These are phyloP conservation scores for Dioctria linearis DNA, from an alignment of 2,888 invertebrate genomes.

Conservation along the genomic window DNA sequence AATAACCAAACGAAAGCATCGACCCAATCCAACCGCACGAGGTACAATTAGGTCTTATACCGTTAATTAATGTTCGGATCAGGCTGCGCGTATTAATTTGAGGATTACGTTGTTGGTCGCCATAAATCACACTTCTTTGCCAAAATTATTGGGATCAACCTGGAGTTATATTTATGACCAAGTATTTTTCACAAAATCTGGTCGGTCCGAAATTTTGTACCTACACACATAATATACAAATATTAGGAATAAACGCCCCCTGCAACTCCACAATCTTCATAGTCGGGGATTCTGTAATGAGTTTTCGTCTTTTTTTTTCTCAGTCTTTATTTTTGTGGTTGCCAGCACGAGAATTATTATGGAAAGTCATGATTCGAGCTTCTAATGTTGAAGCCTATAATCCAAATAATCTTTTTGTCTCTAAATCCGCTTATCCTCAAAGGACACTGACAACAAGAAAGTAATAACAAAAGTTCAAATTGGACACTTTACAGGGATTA, in stretches of 20 bases:
- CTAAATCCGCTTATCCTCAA: conserved; percentile 51
- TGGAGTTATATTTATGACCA: conserved; percentile 41
- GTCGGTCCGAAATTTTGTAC: neutral
- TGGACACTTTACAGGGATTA: conserved; percentile 51
- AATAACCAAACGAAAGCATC: conserved; percentile 25
- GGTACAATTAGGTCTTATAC: conserved; percentile 33
- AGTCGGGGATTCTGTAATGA: conserved; percentile 35
- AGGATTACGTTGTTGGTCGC: conserved; percentile 51
- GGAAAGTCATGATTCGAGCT: conserved; percentile 18
- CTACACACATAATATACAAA: neutral
- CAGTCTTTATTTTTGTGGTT: conserved; percentile 27
- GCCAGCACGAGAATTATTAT: conserved; percentile 13
- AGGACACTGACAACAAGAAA: conserved; percentile 43
- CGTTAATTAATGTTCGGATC: conserved; percentile 38
- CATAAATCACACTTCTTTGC: conserved; percentile 53
- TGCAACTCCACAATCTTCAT: neutral
- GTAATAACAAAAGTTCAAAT: conserved; percentile 48
- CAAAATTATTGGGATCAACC: conserved; percentile 51
- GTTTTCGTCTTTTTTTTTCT: conserved; percentile 47
- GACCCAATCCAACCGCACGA: conserved; percentile 9
- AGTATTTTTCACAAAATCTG: conserved; percentile 47
- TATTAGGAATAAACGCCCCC: neutral
- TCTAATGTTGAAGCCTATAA: conserved; percentile 39
- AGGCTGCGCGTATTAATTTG: conserved; percentile 37
- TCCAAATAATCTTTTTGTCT: conserved; percentile 54